Base-by-base conservation (phyloP, 2,797 vertebrate species). In the Danio kyathit region DNA sequence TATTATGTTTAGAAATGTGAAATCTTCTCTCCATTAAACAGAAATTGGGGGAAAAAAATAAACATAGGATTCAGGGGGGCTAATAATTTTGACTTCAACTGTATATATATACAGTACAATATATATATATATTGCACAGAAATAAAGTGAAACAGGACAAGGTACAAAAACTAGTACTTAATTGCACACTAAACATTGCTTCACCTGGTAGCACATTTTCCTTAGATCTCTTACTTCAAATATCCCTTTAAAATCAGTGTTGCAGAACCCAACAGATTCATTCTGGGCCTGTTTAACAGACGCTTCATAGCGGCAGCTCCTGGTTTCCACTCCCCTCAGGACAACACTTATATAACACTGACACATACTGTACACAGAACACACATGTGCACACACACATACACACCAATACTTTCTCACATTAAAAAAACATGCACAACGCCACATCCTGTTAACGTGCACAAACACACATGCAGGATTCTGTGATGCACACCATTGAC, bases 341-440 rank as follows among this genome's bases (percentile, higher is more conserved):
- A 40, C 54, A 51, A 46, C 29, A 51, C 76, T 78, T 78, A 77
- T 59, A 43, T 77, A 59, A 67, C 3, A n/a, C 29, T 76, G 74
- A 21, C 76, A 77, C 63, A 69, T 29, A 29, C 29, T 29, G 29
- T 17, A 69, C 44, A 59, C 64, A 67, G 7, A 44, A 41, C 38
- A 70, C 75, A 76, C 51, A 76, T 63, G 43, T 65, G 52, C 41
- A 5, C 65, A 40, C n/a, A 21, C 54, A 60, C 44, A 67, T 29
- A 29, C 29, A 29, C 29, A 29, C 1, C 1, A 10, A 67, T 48
- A 41, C 59, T 59, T 59, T 48, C 43, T 67, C 75, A 48, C 41
- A 17, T n/a, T 21, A 38, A 69, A 69, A 67, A 69, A 49, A 29
- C 72, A 74, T 3, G n/a, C 44, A 59, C 10, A 9, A 19, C 14